Evolutionary conservation across 2,888 invertebrate genomes (phyloP), one percentile per base, ranked within the genome.

Genomic region (Lepidocyrtinus sp.): DNA sequence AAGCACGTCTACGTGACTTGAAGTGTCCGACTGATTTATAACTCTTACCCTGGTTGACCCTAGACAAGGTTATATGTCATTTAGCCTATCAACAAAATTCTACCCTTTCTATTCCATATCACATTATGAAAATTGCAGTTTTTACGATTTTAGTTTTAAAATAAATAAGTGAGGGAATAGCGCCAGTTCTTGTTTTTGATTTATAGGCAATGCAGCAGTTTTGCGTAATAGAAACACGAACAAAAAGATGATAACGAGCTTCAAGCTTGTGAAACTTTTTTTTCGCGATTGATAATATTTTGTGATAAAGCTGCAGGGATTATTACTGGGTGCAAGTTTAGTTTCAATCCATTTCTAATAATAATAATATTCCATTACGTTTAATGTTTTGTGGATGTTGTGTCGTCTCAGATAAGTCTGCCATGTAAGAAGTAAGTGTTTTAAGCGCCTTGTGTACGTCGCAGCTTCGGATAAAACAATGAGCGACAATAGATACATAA

Each of bases 251-350:
- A 45, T 59, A 50, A 65, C 9, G 61, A 59, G 63, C 61, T 62
- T 61, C 72, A 17, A 72, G 45, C 72, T 72, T 72, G 72, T 72
- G 72, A 72, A 72, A 72, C 72, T 72, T 63, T 59, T 59, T 59
- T 59, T 21, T n/a, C 24, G 63, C 46, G 50, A 45, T 63, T 72
- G 72, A 72, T 72, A 72, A 71, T 61, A 68, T 61, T 55, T 55
- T 19, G 24, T 26, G 25, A 26, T 19, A 25, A 72, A 72, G 45
- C n/a, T 22, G 45, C 25, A 9, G 46, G 46, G 72, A 72, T 64
- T 65, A 55, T 55, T 46, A 73, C 64, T 50, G 27, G 24, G 55
- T 73, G 64, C 65, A 73, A 73, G 64, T 73, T 36, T 73, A 72
- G 63, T n/a, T n/a, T n/a, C n/a, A n/a, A n/a, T n/a, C n/a, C n/a